Base-by-base conservation (phyloP, 2,113 vertebrate species). In the Stegastes partitus region DNA sequence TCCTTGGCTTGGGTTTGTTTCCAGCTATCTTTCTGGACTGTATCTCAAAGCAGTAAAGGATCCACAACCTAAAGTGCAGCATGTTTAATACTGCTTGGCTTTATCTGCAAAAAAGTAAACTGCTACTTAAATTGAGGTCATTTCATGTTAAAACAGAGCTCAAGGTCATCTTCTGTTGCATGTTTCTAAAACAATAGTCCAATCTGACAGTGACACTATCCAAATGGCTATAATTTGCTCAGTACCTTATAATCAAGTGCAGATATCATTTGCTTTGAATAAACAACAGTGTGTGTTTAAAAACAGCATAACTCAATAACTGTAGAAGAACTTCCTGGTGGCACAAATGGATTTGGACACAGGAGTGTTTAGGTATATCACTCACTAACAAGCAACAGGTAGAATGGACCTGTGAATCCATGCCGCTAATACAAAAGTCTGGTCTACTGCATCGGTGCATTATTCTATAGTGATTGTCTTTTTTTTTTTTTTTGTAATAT, bases 221-320 rank as follows among this genome's bases (percentile, higher is more conserved):
- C 31, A 86, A 68, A 81, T 64, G n/a, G 45, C 69, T 72, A 42
- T 71, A 26, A 81, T 81, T 81, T 74, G 8, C 55, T 53, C 28
- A 64, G 42, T n/a, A 61, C 34, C 47, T 34, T 22, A 74, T 22
- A 19, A 66, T 65, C 4, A 58, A 37, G 8, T 51, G 42, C 57
- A 31, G 10, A 45, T 26, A 62, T 75, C 31, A 25, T 45, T 18
- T 14, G 2, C n/a, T 51, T 66, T 50, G 56, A 22, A 53, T 37
- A 59, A 50, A 77, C 34, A 80, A 61, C 28, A 7, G 5, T 49
- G 49, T 26, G 5, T 19, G 37, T 68, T 77, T 72, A 28, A 77
- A 75, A 39, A 45, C 18, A 55, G 26, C 34, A 54, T 50, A 14
- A 59, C 11, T 76, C 16, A 42, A 26, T 45, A 22, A n/a, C 22